phyloP scores from a whole-genome alignment of 92 coral and sea anemone species.

The Umimayanthus chanpuru region DNA sequence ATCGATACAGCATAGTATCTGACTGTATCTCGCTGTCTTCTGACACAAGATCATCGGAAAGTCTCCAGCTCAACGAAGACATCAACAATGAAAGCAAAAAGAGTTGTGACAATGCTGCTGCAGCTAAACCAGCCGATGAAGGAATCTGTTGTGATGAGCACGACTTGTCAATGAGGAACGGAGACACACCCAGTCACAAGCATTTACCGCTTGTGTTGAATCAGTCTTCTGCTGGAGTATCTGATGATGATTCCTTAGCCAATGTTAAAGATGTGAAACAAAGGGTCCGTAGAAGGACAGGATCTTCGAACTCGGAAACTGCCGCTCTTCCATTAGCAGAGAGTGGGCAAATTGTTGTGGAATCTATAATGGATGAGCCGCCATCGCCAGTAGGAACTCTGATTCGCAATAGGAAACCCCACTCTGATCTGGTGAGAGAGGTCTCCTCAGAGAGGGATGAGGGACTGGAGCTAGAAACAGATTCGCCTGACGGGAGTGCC shows the following conservation, averaged over 20 bases:
- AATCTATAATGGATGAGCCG: constrained; percentile 78
- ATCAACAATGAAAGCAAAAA: constrained; percentile 44
- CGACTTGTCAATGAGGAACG: constrained; percentile 49
- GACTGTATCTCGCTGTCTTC: constrained; percentile 96
- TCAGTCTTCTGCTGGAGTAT: constrained; percentile 12
- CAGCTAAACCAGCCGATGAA: constrained; percentile 58
- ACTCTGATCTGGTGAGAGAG: constrained; percentile 3
- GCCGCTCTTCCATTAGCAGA: constrained; percentile 24
- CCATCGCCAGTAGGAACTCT: constrained; percentile 54
- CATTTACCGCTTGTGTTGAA: neutral
- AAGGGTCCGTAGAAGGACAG: constrained; percentile 3
- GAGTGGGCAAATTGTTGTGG: constrained; percentile 46
- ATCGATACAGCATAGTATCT: constrained; percentile 97
- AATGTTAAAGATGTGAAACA: neutral
- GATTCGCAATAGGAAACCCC: constrained; percentile 34
- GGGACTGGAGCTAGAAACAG: neutral
- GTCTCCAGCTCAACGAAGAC: constrained; percentile 66
- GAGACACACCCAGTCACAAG: neutral
- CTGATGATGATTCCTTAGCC: neutral
- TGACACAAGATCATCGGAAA: constrained; percentile 82
- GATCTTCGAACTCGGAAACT: neutral
- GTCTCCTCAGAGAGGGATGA: neutral
- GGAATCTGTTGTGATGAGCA: constrained; percentile 79
- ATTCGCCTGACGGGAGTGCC: neutral
- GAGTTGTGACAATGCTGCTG: neutral